Evolutionary conservation across 2,797 vertebrate genomes (phyloP).

Genomic region (Coendou prehensilis): DNA sequence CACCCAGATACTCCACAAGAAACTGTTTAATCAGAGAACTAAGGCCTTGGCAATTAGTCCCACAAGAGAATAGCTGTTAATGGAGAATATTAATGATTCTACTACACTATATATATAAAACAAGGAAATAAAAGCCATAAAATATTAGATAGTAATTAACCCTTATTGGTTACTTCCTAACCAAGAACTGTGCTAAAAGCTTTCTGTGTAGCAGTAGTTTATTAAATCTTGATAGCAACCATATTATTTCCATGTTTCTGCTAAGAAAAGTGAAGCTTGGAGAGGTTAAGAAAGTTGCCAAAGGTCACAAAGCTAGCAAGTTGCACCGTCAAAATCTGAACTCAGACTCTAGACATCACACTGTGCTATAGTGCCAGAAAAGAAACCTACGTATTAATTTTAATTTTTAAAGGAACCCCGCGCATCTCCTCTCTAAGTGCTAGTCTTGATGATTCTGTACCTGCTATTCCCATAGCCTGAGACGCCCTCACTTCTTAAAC

Average conservation of each 20-base stretch:
- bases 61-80: constrained; percentile 7
- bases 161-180: not conserved
- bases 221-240: not conserved
- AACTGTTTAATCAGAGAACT: constrained; percentile 41
- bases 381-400: not conserved
- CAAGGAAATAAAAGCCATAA: constrained; percentile 12
- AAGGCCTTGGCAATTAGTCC: constrained; percentile 50
- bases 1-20: not conserved
- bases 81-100: constrained; percentile 24
- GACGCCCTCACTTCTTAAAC: not conserved
- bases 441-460: not conserved
- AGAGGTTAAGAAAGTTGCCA: not conserved
- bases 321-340: not conserved
- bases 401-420: not conserved
- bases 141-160: not conserved
- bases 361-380: not conserved
- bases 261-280: not conserved
- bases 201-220: not conserved
- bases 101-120: not conserved
- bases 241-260: not conserved
- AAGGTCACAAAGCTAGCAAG: not conserved
- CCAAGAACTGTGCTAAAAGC: not conserved
- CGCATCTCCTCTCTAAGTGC: not conserved
- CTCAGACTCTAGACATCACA: not conserved
- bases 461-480: not conserved